Base-by-base conservation (phyloP, 2,113 vertebrate species). In the Potamarius usumacintae region DNA sequence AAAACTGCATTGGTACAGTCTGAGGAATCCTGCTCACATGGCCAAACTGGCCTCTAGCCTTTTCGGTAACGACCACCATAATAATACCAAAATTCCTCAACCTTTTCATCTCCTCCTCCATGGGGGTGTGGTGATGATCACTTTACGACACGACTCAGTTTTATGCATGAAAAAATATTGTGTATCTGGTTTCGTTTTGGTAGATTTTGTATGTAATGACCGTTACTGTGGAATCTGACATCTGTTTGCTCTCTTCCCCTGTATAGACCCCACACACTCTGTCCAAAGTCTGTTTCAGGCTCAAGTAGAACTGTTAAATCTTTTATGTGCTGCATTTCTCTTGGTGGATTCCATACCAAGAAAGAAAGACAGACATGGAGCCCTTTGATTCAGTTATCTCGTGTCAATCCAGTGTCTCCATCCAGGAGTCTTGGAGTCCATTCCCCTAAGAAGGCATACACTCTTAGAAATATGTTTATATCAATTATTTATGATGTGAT, bases 221-320 rank as follows among this genome's bases (percentile, higher is more conserved):
- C 7, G n/a, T 79, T 30, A 79, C 53, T 12, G 15, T 57, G 53
- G 53, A 12, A 79, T 18, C 77, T 27, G 52, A 55, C 25, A 30
- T 57, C 77, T 79, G 77, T 79, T 57, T 3, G 6, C 22, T 22
- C 34, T 76, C 25, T 50, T 50, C 27, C 5, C 20, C 10, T n/a
- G 5, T 52, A 25, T 14, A 50, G 52, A 76, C 42, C 48, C 72
- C 18, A 50, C 72, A 52, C 48, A 50, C 72, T 4, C 72, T 25
- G 1, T 22, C 72, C 9, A 4, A 76, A 50, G 72, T 76, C 72
- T 78, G 76, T 7, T 78, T 55, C 76, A 55, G 34, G 52, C 76
- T 78, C 76, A 27, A 78, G 22, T 8, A 53, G 52, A 53, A 25
- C 48, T 77, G 74, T 77, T 77, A 77, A 78, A 55, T 78, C 76